Evolutionary conservation across 2,888 invertebrate species (phyloP).

Genomic region (Tanytarsus gracilentus): DNA sequence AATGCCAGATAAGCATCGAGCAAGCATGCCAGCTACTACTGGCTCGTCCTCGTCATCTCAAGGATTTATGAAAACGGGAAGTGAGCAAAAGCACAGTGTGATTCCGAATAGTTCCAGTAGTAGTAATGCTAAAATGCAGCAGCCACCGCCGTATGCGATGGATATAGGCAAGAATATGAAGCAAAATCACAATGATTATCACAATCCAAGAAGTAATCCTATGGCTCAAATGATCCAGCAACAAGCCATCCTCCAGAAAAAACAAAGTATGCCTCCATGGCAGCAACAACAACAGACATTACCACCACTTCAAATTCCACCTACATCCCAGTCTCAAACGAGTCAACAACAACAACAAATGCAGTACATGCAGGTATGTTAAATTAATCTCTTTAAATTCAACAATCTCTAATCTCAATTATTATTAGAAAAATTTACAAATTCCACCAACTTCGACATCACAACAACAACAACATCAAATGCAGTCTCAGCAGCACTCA

Average conservation of each 20-base stretch:
- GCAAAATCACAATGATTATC: not conserved
- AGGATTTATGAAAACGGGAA: not conserved
- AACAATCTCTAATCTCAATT: no score
- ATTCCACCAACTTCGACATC: no score
- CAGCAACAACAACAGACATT: slow-evolving; percentile 2
- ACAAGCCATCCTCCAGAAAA: slow-evolving; percentile 9
- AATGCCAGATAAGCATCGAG: no score
- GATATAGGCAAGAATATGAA: slow-evolving; percentile 6
- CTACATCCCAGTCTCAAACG: not conserved
- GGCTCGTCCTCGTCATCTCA: slow-evolving; percentile 1
- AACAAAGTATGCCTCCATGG: not conserved
- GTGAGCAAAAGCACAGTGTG: not conserved
- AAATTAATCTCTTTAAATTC: no score
- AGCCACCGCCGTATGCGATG: not conserved
- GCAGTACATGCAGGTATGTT: no score
- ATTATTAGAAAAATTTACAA: no score
- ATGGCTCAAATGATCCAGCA: slow-evolving; percentile 16
- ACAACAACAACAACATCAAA: slow-evolving; percentile 25
- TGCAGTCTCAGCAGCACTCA: slow-evolving; percentile 31
- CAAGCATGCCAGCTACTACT: no score
- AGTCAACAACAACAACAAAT: no score
- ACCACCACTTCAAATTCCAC: no score
- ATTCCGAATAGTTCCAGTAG: not conserved
- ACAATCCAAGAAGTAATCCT: slow-evolving; percentile 5
- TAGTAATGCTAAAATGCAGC: not conserved